These are phyloP conservation scores for Chaetura pelagica DNA, from an alignment of 2,113 vertebrate genomes.

Conservation along the genomic window DNA sequence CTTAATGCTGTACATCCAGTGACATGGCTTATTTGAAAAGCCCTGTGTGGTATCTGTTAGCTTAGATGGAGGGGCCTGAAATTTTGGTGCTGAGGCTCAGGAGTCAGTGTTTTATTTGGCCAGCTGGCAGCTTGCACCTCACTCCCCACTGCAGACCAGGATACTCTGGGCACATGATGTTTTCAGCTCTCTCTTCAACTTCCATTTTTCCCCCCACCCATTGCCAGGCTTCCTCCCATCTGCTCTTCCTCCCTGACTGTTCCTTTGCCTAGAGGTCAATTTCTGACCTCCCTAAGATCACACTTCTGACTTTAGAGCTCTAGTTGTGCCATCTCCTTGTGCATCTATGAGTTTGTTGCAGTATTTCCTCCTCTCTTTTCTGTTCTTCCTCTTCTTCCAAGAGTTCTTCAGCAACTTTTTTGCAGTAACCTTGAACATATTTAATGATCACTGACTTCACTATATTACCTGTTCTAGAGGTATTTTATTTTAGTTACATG, in stretches of 20 bases:
- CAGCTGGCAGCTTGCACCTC: neutral
- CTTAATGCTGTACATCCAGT: neutral
- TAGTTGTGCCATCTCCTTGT: neutral
- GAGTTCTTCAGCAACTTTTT: neutral
- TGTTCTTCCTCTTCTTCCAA: neutral
- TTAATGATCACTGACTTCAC: neutral
- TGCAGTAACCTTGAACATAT: constrained; percentile 43
- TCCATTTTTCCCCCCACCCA: neutral
- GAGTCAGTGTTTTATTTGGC: neutral
- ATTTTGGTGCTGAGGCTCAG: neutral
- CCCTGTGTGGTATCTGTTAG: neutral
- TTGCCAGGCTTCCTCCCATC: neutral
- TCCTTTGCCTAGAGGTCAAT: neutral
- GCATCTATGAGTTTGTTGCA: neutral
- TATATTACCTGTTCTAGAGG: neutral
- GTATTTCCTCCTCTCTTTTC: neutral
- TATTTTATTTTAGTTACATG: constrained; percentile 50
- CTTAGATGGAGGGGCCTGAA: neutral
- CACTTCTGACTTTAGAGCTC: neutral
- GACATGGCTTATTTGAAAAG: neutral
- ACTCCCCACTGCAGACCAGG: neutral
- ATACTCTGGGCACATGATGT: neutral
- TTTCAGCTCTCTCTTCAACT: neutral
- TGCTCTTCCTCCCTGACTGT: neutral
- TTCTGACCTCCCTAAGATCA: neutral